Conservation (phyloP, 2,797 vertebrate species). For the Melanitta fusca region DNA sequence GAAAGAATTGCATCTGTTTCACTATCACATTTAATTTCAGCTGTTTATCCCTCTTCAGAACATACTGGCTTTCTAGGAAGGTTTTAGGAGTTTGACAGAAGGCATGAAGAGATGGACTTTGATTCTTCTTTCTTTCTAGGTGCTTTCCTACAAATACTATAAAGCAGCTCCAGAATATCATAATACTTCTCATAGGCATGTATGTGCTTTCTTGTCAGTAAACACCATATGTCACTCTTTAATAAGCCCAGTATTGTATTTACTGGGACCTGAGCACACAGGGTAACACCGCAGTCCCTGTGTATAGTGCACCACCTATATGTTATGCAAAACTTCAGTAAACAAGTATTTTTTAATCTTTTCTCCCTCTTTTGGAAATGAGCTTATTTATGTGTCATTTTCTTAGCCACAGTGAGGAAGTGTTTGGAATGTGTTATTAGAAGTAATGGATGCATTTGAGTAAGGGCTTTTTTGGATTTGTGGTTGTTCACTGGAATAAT, state of each 20-base stretch:
- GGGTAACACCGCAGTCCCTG: not conserved
- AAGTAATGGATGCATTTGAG: not conserved
- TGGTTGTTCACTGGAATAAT: not conserved
- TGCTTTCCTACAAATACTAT: not conserved
- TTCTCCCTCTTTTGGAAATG: not conserved
- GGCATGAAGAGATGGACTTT: not conserved
- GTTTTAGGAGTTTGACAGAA: not conserved
- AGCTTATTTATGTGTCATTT: not conserved
- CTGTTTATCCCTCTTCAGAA: not conserved
- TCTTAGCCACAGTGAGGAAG: not conserved
- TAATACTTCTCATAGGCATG: not conserved
- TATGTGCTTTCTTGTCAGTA: not conserved
- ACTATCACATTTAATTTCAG: not conserved
- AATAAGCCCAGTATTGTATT: not conserved
- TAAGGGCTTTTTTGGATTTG: not conserved
- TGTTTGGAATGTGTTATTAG: not conserved
- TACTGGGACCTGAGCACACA: not conserved
- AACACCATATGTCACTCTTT: not conserved
- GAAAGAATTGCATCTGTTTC: not conserved
- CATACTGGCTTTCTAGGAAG: not conserved
- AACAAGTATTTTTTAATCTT: not conserved
- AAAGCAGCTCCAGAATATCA: not conserved
- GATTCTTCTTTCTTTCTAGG: not conserved
- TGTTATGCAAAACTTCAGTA: not conserved
- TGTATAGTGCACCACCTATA: not conserved